Percentiles rank a stretch among this genome's conserved stretches.
Conservation (phyloP, 2,888 invertebrate species). For the Linyphia triangularis region DNA sequence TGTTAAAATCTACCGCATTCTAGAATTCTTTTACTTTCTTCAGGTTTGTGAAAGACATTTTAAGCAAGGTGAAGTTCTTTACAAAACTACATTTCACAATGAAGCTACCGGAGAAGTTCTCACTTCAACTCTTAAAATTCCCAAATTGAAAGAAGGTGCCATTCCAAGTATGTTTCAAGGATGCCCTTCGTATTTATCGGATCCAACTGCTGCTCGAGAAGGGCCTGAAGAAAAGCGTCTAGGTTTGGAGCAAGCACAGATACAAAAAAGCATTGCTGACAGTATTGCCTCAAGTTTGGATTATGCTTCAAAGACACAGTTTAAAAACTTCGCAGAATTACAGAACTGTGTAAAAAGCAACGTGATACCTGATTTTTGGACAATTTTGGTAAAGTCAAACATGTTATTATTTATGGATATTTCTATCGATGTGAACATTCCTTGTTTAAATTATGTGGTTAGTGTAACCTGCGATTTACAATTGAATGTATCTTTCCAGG, state of each 20-base stretch:
- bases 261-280: not conserved
- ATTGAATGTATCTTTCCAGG: not conserved
- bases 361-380: not conserved
- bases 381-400: not conserved
- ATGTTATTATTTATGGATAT: not conserved
- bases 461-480: not conserved
- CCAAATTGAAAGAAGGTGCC: slow-evolving; percentile 9
- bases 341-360: not conserved
- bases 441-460: not conserved
- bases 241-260: not conserved
- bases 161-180: slow-evolving; percentile 1
- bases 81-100: not conserved
- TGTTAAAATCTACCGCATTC: not conserved
- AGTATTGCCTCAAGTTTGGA: not conserved
- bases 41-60: slow-evolving; percentile 33
- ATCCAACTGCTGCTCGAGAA: not conserved
- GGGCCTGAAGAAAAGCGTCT: not conserved
- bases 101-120: not conserved
- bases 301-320: not conserved
- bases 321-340: not conserved
- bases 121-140: not conserved
- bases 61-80: not conserved
- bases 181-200: not conserved
- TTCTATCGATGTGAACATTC: not conserved
- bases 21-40: not conserved